These are phyloP conservation scores for Holothuria scabra DNA, from an alignment of 53 echinoderm and acorn worm genomes.

Conservation along the genomic window DNA sequence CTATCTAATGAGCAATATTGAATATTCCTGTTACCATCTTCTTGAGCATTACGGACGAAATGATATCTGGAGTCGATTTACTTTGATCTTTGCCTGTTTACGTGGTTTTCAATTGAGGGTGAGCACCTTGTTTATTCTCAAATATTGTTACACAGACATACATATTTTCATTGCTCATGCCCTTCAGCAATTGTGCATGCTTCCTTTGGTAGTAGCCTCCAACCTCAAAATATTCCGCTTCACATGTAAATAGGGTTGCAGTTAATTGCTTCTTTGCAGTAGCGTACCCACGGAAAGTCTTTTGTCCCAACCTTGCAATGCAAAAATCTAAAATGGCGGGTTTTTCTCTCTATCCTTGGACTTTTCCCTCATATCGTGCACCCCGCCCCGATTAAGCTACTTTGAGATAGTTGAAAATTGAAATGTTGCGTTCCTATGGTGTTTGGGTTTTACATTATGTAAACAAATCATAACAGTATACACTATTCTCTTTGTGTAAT, in stretches of 20 bases:
- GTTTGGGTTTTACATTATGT: too few relatives aligned
- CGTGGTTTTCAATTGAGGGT: conserved; percentile 47
- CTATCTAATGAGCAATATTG: not conserved
- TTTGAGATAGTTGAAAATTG: too few relatives aligned
- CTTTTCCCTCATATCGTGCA: too few relatives aligned
- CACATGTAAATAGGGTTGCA: conserved; percentile 50
- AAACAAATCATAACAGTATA: too few relatives aligned
- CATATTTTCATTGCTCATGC: not conserved
- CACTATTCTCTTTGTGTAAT: conserved; percentile 10
- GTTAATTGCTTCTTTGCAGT: conserved; percentile 49
- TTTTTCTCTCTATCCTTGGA: too few relatives aligned
- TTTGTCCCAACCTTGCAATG: too few relatives aligned
- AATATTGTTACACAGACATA: conserved; percentile 5
- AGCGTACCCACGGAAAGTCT: too few relatives aligned
- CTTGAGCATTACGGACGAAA: conserved; percentile 39
- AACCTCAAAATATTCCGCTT: conserved; percentile 56
- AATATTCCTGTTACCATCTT: conserved; percentile 39
- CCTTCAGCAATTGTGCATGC: conserved; percentile 50
- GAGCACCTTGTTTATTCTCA: conserved; percentile 59
- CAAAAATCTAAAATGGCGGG: too few relatives aligned
- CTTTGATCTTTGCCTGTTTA: conserved; percentile 46
- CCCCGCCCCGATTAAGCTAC: too few relatives aligned
- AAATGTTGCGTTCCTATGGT: too few relatives aligned
- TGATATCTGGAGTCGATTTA: conserved; percentile 58
- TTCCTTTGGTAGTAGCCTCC: conserved; percentile 46